Base-by-base conservation (phyloP, 2,888 invertebrate genomes). In the Sphecodes monilicornis region DNA sequence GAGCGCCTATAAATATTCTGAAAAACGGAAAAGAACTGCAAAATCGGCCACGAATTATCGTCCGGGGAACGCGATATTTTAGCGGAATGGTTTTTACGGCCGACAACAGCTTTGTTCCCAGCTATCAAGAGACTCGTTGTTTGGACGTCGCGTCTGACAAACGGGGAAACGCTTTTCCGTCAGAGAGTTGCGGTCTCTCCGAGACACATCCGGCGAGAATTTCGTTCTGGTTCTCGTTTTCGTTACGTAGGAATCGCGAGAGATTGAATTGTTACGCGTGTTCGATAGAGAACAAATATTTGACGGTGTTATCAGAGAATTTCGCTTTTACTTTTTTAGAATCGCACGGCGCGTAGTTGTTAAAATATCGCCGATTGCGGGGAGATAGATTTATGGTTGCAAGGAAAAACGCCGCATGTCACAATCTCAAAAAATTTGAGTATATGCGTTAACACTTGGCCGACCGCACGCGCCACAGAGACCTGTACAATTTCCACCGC, bases 21-120 rank as follows among this genome's bases (percentile, higher is more conserved):
- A n/a, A n/a, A n/a, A n/a, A n/a, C n/a, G n/a, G n/a, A n/a, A n/a
- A n/a, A n/a, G n/a, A 64, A 57, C 72, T 26, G 43, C n/a, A 41
- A 41, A 32, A 66, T 36, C 36, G 46, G 10, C 3, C 43, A 68
- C 10, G 41, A 39, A 29, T 26, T 72, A 39, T 76, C 64, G 22
- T 39, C 41, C 60, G n/a, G 16, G 71, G 72, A 78, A 54, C 54
- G 66, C 78, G 43, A 73, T 80, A 60, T 80, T 80, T 80, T 50
- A 70, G 11, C 60, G 39, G 18, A 16, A 26, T 16, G 16, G 16
- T 46, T 76, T 46, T 50, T 29, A 64, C 22, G 57, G 10, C 13
- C 36, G 29, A 18, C 50, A n/a, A 73, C 68, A 26, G 68, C 68
- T 71, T 80, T 78, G 64, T 71, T 77, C 46, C 70, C 50, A 1